These are phyloP conservation scores for Drosophila seclusa DNA, from an alignment of 2,888 invertebrate species.

Conservation along the genomic window DNA sequence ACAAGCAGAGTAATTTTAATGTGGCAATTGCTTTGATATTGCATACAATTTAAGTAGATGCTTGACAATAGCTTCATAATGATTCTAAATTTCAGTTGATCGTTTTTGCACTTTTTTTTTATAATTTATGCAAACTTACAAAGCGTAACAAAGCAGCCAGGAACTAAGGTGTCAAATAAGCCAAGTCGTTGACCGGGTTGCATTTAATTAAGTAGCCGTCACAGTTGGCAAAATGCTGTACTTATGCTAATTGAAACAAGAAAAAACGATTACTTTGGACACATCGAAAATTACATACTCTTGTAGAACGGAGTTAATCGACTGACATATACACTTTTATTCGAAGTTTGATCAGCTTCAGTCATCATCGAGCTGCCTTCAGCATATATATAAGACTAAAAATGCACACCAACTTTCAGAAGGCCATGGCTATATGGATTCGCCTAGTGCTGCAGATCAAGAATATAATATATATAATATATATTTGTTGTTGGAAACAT, in stretches of 20 bases:
- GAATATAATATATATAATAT: too few relatives aligned
- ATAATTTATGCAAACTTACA: constrained; percentile 37
- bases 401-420: too few relatives aligned
- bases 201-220: constrained; percentile 1
- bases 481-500: too few relatives aligned
- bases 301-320: not conserved
- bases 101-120: constrained; percentile 40
- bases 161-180: constrained; percentile 10
- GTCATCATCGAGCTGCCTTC: too few relatives aligned
- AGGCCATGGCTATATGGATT: too few relatives aligned
- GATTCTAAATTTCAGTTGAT: constrained; percentile 18
- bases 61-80: constrained; percentile 49
- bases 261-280: not conserved
- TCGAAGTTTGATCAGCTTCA: too few relatives aligned
- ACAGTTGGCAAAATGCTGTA: not conserved
- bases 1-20: constrained; percentile 55
- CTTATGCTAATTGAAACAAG: not conserved
- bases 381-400: too few relatives aligned
- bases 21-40: constrained; percentile 51
- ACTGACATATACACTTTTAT: rapidly evolving
- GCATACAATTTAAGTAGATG: constrained; percentile 41
- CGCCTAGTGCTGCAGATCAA: too few relatives aligned
- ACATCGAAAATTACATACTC: not conserved
- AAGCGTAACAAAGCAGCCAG: constrained; percentile 6
- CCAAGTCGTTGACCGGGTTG: constrained; percentile 15